Evolutionary conservation across 2,797 vertebrate genomes (phyloP), one percentile per base, ranked within the genome.

Genomic region (Schizothorax lantsangensis): DNA sequence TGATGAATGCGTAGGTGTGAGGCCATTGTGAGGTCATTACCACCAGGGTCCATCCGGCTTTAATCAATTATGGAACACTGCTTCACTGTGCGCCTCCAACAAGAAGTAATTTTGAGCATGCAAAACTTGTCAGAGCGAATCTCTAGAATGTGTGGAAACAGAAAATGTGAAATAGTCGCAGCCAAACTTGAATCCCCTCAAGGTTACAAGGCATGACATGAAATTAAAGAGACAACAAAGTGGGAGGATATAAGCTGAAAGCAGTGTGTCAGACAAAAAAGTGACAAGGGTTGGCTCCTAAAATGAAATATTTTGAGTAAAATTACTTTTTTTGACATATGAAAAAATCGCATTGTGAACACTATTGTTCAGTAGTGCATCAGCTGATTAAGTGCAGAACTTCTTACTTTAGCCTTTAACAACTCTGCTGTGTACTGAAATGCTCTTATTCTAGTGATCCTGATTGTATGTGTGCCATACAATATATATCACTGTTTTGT

Each of bases 51-150:
- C 40, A 82, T 83, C n/a, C 62, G 80, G 84, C 69, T 88, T 86
- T 75, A 81, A 87, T 89, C 84, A 88, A 86, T 88, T 89, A 89
- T 81, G 77, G 71, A 81, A 71, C 74, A 30, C 73, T 72, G 52
- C 47, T 69, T 87, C 10, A 45, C 66, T 74, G 26, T 79, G 87
- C 1, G 40, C 68, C 52, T 85, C 79, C 69, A 85, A 64, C 82
- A 86, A 62, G 40, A 43, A 72, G 33, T 68, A 17, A 57, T 86
- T 86, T 69, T 19, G 26, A 74, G 45, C 84, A 64, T 78, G 52
- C 75, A 54, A 52, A 71, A 72, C 74, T 66, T 85, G 62, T 88
- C 52, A 23, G n/a, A 87, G 57, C 36, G 17, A 78, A 57, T 77
- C 62, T 68, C 59, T 84, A 57, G 33, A 71, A 68, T 62, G 59